Evolutionary conservation across 2,797 vertebrate species (phyloP), one percentile per base, ranked within the genome.

Genomic region (Lemur catta): DNA sequence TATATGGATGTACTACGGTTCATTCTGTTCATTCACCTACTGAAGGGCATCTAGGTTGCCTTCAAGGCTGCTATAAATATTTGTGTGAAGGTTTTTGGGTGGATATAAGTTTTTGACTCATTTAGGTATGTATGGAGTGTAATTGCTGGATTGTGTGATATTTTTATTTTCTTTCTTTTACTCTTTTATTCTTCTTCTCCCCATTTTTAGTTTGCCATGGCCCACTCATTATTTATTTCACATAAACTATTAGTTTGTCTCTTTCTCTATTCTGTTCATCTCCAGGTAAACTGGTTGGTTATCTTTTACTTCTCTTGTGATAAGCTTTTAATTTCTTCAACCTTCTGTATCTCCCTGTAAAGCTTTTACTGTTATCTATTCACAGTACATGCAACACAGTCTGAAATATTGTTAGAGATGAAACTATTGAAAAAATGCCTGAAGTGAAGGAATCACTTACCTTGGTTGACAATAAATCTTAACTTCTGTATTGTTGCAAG

Each of bases 401-500:
- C 92, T 97, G 96, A 98, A 98, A 97, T 94, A 97, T 91, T 97
- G 89, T 96, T 98, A 98, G 91, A 98, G 84, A 98, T 96, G 91
- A 96, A 98, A 98, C 95, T 95, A 97, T 95, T 96, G 97, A 98
- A 98, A 98, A 98, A 97, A 98, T 95, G 92, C 98, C 95, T 93
- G 85, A 96, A 98, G 95, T 96, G 94, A 98, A 98, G 96, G 97
- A 98, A 98, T 98, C 94, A 98, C 98, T 99, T 99, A 99, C 99
- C 99, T 98, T 99, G 99, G 98, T 99, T 99, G 97, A 99, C 98
- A 87, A 99, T 98, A 98, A 99, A 99, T 98, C 99, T 98, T 98
- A 99, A 98, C 98, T 99, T 99, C 98, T 99, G 99, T 98, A 99
- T 99, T 95, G 99, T 99, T 98, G 99, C 98, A 97, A 99, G 98